Evolutionary conservation across 1,140 invertebrate species (phyloP).

Genomic region (Lucilia sericata): DNA sequence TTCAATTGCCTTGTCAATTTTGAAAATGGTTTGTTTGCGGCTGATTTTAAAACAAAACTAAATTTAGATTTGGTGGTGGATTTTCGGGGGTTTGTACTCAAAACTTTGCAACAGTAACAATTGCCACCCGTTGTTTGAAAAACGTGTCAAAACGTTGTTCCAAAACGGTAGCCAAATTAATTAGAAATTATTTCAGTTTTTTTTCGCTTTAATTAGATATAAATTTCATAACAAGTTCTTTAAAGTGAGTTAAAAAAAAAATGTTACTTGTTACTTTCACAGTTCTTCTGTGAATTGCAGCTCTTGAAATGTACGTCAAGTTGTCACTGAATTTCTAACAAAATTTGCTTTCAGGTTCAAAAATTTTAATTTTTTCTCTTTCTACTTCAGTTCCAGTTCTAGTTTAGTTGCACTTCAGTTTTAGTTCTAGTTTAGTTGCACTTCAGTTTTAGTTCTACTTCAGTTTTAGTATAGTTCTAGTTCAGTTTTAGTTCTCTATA

Average conservation of each 20-base stretch:
- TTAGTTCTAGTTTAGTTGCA: too few species aligned
- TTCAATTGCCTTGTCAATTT: not conserved
- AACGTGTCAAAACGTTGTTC: constrained; percentile 1
- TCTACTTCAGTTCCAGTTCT: not conserved
- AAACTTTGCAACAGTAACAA: not conserved
- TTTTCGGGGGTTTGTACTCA: not conserved
- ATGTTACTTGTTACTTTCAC: too few species aligned
- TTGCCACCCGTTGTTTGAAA: not conserved
- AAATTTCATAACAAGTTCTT: too few species aligned
- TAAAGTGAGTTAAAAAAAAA: too few species aligned
- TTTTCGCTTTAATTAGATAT: too few species aligned
- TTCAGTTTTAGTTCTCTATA: too few species aligned
- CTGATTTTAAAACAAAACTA: not conserved
- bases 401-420: too few species aligned
- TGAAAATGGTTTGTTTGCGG: not conserved
- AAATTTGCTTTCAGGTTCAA: not conserved
- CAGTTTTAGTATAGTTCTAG: too few species aligned
- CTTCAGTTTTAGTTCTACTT: too few species aligned
- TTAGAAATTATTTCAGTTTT: not conserved
- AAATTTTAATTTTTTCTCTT: not conserved
- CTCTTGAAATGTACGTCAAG: not conserved
- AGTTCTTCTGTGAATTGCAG: too few species aligned
- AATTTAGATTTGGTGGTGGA: not conserved
- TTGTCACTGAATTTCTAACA: not conserved
- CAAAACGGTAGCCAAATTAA: not conserved